These are phyloP conservation scores for Molanna angustata DNA, from an alignment of 2,888 invertebrate genomes.

Conservation along the genomic window DNA sequence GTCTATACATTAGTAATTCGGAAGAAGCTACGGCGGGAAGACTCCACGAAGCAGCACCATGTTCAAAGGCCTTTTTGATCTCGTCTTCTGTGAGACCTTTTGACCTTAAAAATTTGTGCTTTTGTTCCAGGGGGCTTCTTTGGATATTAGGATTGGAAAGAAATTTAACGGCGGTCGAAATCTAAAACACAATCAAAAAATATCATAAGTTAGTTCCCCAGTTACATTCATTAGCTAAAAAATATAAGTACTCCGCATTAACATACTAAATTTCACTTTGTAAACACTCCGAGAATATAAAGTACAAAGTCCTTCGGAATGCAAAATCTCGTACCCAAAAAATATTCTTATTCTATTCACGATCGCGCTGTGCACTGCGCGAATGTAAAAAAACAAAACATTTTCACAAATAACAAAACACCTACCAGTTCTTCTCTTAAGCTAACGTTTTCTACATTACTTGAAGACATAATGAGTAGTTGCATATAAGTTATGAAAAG, in stretches of 20 bases:
- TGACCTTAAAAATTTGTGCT: conserved; percentile 72
- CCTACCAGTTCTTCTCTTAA: conserved; percentile 27
- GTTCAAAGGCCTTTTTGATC: conserved; percentile 70
- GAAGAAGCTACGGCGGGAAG: conserved; percentile 44
- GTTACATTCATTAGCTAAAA: not conserved
- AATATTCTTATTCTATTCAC: too few relatives aligned
- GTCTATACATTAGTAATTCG: conserved; percentile 48
- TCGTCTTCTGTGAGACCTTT: conserved; percentile 77
- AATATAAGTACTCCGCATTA: not conserved
- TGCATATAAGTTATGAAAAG: not conserved
- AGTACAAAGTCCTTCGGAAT: conserved; percentile 3
- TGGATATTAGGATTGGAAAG: conserved; percentile 82
- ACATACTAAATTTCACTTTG: not conserved
- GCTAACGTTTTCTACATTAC: conserved; percentile 13
- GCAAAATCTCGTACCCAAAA: too few relatives aligned
- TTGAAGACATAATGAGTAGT: conserved; percentile 14
- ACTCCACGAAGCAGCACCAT: conserved; percentile 52
- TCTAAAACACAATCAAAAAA: conserved; percentile 57
- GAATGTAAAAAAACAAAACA: not conserved
- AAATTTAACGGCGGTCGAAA: conserved; percentile 82
- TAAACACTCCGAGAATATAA: not conserved
- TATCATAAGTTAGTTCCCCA: too few relatives aligned
- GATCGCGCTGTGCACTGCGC: too few relatives aligned
- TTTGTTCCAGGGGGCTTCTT: conserved; percentile 71
- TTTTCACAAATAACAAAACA: not conserved